Evolutionary conservation across 2,797 vertebrate genomes (phyloP).

Genomic region (Tokudaia tokunoshimensis): DNA sequence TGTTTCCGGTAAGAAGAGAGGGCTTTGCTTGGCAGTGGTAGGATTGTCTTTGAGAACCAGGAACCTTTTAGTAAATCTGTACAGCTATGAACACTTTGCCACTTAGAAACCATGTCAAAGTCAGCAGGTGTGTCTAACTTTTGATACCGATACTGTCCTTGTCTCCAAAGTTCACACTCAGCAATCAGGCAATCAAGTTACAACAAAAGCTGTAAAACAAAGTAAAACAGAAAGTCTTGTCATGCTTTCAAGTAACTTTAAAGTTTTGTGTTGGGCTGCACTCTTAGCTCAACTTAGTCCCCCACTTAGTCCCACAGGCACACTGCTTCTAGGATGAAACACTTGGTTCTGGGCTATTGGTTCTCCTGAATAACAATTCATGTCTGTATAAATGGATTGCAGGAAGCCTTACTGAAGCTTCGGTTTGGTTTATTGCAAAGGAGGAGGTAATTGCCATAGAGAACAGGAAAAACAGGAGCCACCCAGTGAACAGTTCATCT

Average conservation of each 20-base stretch:
- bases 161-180: background rate
- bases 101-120: background rate
- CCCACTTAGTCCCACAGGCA: no score
- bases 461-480: background rate
- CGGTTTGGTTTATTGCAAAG: background rate
- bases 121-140: no score
- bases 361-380: background rate
- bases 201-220: background rate
- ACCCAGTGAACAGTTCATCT: no score
- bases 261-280: background rate
- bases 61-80: background rate
- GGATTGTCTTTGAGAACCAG: background rate
- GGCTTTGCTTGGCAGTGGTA: background rate
- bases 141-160: background rate
- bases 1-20: background rate
- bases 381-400: background rate
- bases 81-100: background rate
- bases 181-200: background rate
- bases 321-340: background rate
- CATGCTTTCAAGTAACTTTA: background rate
- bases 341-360: background rate
- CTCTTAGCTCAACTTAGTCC: no score
- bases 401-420: background rate
- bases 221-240: background rate
- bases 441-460: background rate